Percentiles rank a stretch among this genome's conserved stretches.
These are phyloP conservation scores for Drosophila prostipennis DNA, from an alignment of 2,888 invertebrate species.

Conservation along the genomic window DNA sequence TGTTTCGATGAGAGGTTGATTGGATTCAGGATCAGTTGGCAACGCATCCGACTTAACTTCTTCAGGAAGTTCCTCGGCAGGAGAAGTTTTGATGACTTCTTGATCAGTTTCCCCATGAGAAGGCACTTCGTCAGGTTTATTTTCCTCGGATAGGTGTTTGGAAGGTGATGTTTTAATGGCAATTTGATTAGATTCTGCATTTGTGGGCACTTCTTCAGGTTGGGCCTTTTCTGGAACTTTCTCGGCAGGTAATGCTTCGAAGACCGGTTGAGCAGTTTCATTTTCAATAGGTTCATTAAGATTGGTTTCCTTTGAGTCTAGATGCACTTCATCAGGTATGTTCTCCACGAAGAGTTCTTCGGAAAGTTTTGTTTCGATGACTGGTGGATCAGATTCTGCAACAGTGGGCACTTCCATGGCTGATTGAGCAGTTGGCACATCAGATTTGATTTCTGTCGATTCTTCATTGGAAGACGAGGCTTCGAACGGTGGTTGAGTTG, in stretches of 20 bases:
- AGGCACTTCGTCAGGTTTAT: neutral
- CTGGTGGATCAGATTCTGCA: neutral
- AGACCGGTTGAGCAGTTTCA: neutral
- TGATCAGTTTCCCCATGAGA: neutral
- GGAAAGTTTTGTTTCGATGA: neutral
- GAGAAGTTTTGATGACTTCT: neutral
- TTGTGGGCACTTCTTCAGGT: no score
- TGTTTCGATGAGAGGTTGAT: neutral
- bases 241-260: neutral
- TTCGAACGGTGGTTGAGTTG: neutral
- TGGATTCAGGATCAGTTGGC: no score
- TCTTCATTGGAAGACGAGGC: neutral
- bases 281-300: neutral
- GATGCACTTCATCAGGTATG: no score
- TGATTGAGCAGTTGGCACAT: neutral
- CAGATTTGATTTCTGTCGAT: neutral
- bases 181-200: neutral
- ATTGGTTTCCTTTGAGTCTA: neutral
- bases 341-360: neutral
- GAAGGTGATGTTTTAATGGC: neutral
- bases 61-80: neutral
- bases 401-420: neutral
- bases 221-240: neutral
- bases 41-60: no score
- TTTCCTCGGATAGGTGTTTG: neutral